Base-by-base conservation (phyloP, 2,797 vertebrate genomes). In the Pristis pectinata region DNA sequence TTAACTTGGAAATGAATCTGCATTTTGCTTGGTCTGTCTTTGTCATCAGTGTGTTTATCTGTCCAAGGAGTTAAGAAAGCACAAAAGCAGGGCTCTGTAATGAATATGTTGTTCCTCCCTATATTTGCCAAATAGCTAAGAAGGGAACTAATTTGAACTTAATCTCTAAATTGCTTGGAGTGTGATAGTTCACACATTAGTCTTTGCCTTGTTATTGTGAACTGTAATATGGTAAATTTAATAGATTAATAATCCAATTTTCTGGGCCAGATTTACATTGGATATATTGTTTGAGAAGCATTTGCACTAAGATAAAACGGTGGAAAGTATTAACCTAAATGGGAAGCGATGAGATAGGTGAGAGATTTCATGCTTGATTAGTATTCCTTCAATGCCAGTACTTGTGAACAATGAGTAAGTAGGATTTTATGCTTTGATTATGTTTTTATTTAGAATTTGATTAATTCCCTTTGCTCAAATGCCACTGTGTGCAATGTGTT, bases 231-330 rank as follows among this genome's bases (percentile, higher is more conserved):
- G 67, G 61, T 64, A 64, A 9, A 91, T 67, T 61, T 91, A 67
- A 41, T 17, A 91, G 59, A 89, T 89, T 91, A 91, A 37, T 64
- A 64, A n/a, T 91, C 87, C n/a, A 92, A 41, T 37, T 64, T 67
- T 41, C 37, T 92, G 61, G n/a, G 24, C 7, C n/a, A 34, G n/a
- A 3, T 67, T 64, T 92, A 61, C n/a, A 37, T 41, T 24, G 89
- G 89, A 85, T 64, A 8, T 1, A 22, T 67, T 91, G 37, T 41
- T 8, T 56, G 61, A 37, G 87, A 59, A 44, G 10, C 3, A 24
- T 92, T 64, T 92, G 7, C 17, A 67, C 22, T 24, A 61, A 22
- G 89, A 27, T 70, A 91, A 64, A 91, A 30, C 34, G 13, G n/a
- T 91, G 53, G 87, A 7, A 59, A 91, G 19, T 64, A 37, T 67